phyloP scores from a whole-genome alignment of 2,113 vertebrate species.

The Ictalurus punctatus region DNA sequence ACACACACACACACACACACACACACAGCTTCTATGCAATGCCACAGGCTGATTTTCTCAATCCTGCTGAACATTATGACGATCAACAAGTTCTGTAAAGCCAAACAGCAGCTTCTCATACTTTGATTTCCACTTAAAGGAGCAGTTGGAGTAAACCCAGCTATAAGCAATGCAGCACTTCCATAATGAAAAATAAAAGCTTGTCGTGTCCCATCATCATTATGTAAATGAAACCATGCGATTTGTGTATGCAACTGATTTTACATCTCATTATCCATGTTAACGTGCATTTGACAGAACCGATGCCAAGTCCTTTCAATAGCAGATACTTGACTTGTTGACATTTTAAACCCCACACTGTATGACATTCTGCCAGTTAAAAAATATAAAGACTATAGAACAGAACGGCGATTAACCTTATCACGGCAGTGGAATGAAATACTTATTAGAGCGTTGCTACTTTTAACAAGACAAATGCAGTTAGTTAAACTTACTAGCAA shows the following conservation, averaged over 20 bases:
- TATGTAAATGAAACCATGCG: background rate
- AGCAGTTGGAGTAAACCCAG: conserved; percentile 2
- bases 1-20: conserved; percentile 15
- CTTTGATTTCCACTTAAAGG: background rate
- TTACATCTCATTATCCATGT: conserved; percentile 15
- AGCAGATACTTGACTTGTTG: background rate
- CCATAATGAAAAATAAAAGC: conserved; percentile 19
- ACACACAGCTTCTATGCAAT: background rate
- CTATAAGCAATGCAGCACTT: background rate
- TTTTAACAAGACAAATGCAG: background rate
- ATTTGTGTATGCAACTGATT: conserved; percentile 4
- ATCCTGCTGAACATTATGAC: background rate
- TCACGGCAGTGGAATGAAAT: background rate
- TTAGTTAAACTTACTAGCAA: background rate
- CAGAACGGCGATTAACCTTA: background rate
- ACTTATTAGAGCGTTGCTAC: background rate
- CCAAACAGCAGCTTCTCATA: background rate
- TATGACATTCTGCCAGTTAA: background rate
- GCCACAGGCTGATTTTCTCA: conserved; percentile 12
- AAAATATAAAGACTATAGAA: background rate
- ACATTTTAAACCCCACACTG: background rate
- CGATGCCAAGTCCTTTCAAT: background rate
- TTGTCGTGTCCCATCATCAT: background rate
- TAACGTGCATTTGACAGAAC: conserved; percentile 3
- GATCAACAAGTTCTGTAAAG: background rate